Base-by-base conservation (phyloP, 2,113 vertebrate genomes). In the Alethe diademata region DNA sequence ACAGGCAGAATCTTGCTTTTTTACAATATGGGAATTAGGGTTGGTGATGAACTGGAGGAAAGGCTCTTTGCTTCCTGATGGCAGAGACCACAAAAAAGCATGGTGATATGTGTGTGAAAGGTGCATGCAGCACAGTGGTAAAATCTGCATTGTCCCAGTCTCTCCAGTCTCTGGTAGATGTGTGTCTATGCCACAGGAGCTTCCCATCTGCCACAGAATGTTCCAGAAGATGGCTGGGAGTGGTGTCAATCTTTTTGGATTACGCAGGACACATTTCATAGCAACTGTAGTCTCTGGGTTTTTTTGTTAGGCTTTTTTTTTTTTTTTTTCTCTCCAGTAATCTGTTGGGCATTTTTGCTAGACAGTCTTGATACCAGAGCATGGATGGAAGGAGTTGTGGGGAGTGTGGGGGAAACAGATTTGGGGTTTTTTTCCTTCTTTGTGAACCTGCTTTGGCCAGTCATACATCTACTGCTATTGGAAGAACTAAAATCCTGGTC, bases 371-470 rank as follows among this genome's bases (percentile, higher is more conserved):
- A 54, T 72, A n/a, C 5, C 10, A 35, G 58, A 40, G 36, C 26
- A 23, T 12, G 36, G 31, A 24, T 48, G 14, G 51, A 69, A 73
- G 26, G 16, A 80, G 10, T 6, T 80, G 19, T 38, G 10, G 11
- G 19, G 15, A 86, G 20, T 73, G 12, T 0, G 0, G 12, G 3
- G 8, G 5, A 3, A 75, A 36, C 9, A 61, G 38, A 11, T 53
- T 57, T 50, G 7, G 1, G 4, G 1, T 7, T 0, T 53, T 71
- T 62, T 40, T 7, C 22, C 7, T 78, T 71, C 12, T 65, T 79
- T 79, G 31, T 92, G 43, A 42, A 58, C 25, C 23, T 79, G 12
- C 15, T 81, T 82, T 53, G 91, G 35, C 71, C 40, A 58, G 62
- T 76, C 11, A 35, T 3, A 1, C 6, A 24, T 57, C 7, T 4